Evolutionary conservation across 2,113 vertebrate species (phyloP).

Genomic region (Australoheros scitulus): DNA sequence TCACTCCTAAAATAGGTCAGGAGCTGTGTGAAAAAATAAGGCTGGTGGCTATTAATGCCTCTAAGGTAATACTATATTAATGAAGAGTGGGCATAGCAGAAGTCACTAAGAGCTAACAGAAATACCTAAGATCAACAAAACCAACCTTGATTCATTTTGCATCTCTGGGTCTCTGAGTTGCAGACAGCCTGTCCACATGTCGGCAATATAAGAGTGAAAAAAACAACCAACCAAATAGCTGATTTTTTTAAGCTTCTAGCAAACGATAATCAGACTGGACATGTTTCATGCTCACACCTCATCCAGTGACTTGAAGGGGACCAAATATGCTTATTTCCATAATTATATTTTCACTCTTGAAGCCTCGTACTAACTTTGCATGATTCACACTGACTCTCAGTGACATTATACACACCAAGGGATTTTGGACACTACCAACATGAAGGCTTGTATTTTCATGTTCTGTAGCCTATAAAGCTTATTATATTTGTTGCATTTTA

Average conservation of each 20-base stretch:
- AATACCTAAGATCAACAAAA: slow-evolving; percentile 19
- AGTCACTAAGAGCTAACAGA: slow-evolving; percentile 6
- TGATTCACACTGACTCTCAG: background rate
- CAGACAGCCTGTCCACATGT: background rate
- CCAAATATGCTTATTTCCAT: background rate
- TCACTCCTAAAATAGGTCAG: slow-evolving; percentile 40
- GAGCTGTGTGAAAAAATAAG: slow-evolving; percentile 9
- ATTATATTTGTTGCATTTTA: background rate
- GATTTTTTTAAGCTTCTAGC: background rate
- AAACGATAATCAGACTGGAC: background rate
- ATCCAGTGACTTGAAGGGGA: background rate
- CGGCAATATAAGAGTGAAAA: background rate
- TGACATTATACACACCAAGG: background rate
- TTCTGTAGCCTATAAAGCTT: background rate
- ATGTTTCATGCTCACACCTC: background rate
- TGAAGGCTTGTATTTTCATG: background rate
- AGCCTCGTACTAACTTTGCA: too few relatives aligned
- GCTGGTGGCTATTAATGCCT: slow-evolving; percentile 22
- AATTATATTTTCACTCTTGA: background rate
- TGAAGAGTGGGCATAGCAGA: slow-evolving; percentile 35
- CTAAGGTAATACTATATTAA: slow-evolving; percentile 62
- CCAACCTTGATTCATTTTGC: slow-evolving; percentile 33
- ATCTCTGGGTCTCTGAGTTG: slow-evolving; percentile 7
- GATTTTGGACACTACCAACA: background rate
- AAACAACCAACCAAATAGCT: background rate